Evolutionary conservation across 2,888 invertebrate genomes (phyloP), one percentile per base, ranked within the genome.

Genomic region (Pollenia labialis): DNA sequence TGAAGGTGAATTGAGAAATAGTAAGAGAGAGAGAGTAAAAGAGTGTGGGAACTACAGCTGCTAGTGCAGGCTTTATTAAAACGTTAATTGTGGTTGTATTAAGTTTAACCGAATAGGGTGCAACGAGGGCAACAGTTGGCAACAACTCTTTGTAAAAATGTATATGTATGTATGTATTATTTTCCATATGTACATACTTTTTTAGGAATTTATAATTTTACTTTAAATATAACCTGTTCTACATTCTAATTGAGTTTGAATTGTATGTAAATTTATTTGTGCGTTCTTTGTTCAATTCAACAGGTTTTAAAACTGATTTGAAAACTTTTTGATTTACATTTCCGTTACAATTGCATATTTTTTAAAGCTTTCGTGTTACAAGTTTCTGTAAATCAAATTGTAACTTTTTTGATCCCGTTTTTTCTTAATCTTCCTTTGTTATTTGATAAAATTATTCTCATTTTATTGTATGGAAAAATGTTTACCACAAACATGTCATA

Each of bases 401-500:
- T 40, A 75, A 12, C 40, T 48, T 72, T 58, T 54, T 64, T 72
- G 52, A 46, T 64, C 62, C 52, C 23, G 16, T 50, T 75, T 64
- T 72, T 52, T 32, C 0, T 50, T 16, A 6, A 4, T 52, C 1
- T 12, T 42, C 46, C 14, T 52, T 11, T 62, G 42, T 62, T 40
- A 7, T 40, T n/a, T 42, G 2, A 4, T 48, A 56, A 72, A 48
- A 72, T 56, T 64, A 40, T 62, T 32, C 14, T 71, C 32, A 32
- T 32, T 32, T 44, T 71, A 40, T 64, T 62, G 11, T 46, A 46
- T 16, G 42, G 44, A 18, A n/a, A 54, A 54, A 77, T 11, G 42
- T 32, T 40, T 18, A 50, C 81, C 77, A 64, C 69, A 80, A 79
- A 82, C 75, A 86, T 86, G 80, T 86, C 80, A 82, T 86, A 86